Evolutionary conservation across 2,797 vertebrate genomes (phyloP).

Genomic region (Taenioides sp.): DNA sequence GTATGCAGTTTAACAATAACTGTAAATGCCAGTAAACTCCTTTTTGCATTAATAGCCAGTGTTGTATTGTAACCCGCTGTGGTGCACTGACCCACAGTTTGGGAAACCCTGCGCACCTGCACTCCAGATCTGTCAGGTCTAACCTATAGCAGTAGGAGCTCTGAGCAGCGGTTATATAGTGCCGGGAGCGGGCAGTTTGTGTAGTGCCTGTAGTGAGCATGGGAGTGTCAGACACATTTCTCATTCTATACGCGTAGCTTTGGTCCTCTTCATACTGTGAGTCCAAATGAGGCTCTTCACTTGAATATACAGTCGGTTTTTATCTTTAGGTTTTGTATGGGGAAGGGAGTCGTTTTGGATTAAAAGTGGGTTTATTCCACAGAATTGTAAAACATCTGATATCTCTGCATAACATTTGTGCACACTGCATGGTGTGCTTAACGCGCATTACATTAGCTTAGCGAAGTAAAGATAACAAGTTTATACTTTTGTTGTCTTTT

Average conservation of each 20-base stretch:
- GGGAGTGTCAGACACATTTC: neutral
- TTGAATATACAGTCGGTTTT: neutral
- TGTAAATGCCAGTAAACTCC: neutral
- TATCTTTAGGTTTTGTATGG: neutral
- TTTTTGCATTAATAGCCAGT: neutral
- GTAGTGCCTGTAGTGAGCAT: neutral
- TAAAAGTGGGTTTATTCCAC: neutral
- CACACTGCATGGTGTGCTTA: no score
- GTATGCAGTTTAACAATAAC: neutral
- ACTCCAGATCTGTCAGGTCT: conserved; percentile 8
- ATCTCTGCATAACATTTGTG: no score
- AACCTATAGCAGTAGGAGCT: conserved; percentile 13
- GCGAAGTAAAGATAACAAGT: no score
- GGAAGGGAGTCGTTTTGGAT: neutral
- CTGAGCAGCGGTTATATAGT: neutral
- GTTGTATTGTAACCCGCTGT: neutral
- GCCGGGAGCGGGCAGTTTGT: conserved; percentile 3
- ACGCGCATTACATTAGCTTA: no score
- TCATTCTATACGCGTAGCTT: neutral
- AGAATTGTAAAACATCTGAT: neutral
- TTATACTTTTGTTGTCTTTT: no score
- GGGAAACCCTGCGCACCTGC: conserved; percentile 8
- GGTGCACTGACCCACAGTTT: conserved; percentile 7
- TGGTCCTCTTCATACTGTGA: neutral
- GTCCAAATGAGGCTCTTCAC: neutral